These are phyloP conservation scores for Palythoa caribaeorum DNA, from an alignment of 92 coral and sea anemone species.

Conservation along the genomic window DNA sequence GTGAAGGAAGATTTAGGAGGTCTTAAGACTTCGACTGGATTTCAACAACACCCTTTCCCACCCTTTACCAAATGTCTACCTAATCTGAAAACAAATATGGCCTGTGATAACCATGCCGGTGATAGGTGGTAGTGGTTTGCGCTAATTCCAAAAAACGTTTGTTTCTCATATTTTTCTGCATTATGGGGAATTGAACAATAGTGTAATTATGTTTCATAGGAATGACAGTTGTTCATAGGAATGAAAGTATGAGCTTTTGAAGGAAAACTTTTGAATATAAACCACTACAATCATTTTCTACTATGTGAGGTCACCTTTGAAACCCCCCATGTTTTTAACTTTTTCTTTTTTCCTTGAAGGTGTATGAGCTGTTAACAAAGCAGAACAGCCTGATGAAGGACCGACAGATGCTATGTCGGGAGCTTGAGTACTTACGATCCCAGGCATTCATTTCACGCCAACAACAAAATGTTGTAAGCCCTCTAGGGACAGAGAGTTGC, in stretches of 20 bases:
- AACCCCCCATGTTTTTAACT: no score
- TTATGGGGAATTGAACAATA: no score
- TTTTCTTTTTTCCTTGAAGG: slow-evolving; percentile 42
- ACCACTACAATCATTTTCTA: not conserved
- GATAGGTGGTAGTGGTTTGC: no score
- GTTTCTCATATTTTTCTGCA: no score
- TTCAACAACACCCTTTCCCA: no score
- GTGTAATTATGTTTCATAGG: no score
- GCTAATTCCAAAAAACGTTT: no score
- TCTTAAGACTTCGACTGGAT: not conserved
- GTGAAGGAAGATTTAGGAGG: not conserved
- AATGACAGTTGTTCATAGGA: no score
- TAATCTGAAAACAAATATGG: no score
- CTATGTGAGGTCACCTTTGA: not conserved
- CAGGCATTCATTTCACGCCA: slow-evolving; percentile 65
- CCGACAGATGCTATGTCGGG: slow-evolving; percentile 81
- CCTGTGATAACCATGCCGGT: no score
- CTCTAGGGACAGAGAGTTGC: slow-evolving; percentile 80
- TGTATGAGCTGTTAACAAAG: slow-evolving; percentile 83
- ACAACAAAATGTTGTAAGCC: slow-evolving; percentile 65
- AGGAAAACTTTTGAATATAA: not conserved
- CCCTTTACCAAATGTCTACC: not conserved
- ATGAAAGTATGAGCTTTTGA: no score
- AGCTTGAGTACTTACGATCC: slow-evolving; percentile 83
- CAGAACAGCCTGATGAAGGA: slow-evolving; percentile 87